Evolutionary conservation across 2,888 invertebrate species (phyloP).

Genomic region (Flexamia atlantica): DNA sequence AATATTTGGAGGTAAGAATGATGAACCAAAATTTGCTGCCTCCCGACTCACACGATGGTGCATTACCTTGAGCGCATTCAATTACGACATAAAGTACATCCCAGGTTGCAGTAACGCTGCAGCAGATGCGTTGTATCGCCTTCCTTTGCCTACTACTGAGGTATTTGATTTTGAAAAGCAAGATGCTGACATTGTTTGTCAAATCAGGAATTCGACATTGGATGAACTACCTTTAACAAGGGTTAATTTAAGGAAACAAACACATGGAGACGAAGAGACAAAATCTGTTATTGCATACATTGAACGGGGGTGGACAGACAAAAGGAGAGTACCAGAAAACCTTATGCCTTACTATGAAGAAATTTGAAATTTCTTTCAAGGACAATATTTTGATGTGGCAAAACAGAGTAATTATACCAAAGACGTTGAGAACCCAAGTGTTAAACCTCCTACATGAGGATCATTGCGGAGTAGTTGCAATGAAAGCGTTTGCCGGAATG

Average conservation of each 20-base stretch:
- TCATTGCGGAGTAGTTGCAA: conserved; percentile 1
- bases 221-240: not conserved
- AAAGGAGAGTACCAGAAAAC: too few species aligned
- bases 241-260: conserved; percentile 38
- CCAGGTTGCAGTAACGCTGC: not conserved
- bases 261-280: not conserved
- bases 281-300: too few species aligned
- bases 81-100: not conserved
- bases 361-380: too few species aligned
- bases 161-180: not conserved
- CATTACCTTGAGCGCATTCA: too few species aligned
- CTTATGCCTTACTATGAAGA: too few species aligned
- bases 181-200: not conserved
- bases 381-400: conserved; percentile 35
- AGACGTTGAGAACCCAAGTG: not conserved
- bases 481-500: not conserved
- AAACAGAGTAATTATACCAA: conserved; percentile 2
- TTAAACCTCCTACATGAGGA: not conserved
- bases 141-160: not conserved
- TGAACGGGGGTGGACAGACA: too few species aligned
- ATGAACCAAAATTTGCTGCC: not conserved
- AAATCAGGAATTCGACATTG: not conserved
- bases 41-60: not conserved
- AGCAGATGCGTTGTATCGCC: not conserved
- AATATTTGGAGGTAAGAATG: not conserved